phyloP scores from a whole-genome alignment of 2,797 vertebrate genomes.

The Ara ararauna region DNA sequence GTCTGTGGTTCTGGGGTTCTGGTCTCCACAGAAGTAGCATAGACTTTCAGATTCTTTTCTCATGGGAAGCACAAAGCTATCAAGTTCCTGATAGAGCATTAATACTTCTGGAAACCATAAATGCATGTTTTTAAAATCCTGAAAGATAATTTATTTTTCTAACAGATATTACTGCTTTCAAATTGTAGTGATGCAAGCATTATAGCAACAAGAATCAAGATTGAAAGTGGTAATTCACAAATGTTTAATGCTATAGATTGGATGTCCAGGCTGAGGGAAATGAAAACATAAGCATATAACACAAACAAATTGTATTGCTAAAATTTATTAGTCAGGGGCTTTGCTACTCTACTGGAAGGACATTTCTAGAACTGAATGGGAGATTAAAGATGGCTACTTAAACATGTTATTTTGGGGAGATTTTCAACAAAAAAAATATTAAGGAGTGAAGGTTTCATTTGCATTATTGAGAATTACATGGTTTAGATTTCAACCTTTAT shows the following conservation, averaged over 20 bases:
- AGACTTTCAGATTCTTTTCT: slow-evolving; percentile 11
- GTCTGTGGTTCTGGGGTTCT: neutral
- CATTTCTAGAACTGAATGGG: neutral
- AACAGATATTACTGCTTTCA: slow-evolving; percentile 18
- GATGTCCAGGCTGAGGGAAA: neutral
- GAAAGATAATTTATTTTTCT: slow-evolving; percentile 30
- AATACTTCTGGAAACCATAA: slow-evolving; percentile 19
- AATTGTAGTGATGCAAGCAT: neutral
- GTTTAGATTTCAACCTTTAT: neutral
- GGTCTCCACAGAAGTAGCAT: neutral
- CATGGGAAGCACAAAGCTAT: neutral
- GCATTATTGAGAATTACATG: neutral
- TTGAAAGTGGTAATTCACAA: neutral
- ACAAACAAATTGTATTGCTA: neutral
- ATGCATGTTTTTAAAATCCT: slow-evolving; percentile 11
- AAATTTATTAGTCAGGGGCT: neutral
- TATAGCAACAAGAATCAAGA: neutral
- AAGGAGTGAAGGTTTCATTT: neutral
- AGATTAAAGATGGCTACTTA: neutral
- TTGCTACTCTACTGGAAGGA: neutral
- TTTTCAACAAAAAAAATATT: neutral
- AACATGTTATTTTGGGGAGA: neutral
- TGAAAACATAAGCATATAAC: neutral
- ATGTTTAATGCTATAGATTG: neutral
- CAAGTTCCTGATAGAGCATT: neutral